Conservation (phyloP, 2,113 vertebrate genomes). For the Aix galericulata region DNA sequence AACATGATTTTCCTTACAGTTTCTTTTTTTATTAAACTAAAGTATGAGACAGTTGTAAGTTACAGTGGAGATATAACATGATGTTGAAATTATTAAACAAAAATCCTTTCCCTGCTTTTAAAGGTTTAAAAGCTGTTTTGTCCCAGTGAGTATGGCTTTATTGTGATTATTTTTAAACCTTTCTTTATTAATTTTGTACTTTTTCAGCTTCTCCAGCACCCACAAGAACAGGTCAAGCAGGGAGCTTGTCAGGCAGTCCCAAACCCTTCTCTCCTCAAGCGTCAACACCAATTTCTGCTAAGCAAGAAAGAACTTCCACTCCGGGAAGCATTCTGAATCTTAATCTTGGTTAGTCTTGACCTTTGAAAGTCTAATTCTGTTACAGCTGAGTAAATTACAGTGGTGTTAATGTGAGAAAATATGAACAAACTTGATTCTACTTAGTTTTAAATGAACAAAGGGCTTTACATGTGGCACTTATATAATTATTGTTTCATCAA, state of each 20-base stretch:
- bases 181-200: constrained; percentile 31
- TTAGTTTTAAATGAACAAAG: not conserved
- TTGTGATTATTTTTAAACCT: constrained; percentile 8
- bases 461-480: not conserved
- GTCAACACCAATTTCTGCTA: constrained; percentile 80
- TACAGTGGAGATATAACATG: not conserved
- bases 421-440: not conserved
- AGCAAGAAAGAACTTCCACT: constrained; percentile 85
- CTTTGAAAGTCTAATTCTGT: not conserved
- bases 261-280: constrained; percentile 89
- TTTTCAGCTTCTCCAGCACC: constrained; percentile 90
- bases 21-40: not conserved
- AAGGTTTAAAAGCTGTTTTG: not conserved
- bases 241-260: constrained; percentile 89
- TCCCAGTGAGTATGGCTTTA: not conserved
- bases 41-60: not conserved
- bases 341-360: constrained; percentile 89
- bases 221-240: constrained; percentile 85
- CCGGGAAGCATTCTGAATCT: constrained; percentile 96
- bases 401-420: not conserved
- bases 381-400: not conserved
- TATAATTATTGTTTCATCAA: not conserved
- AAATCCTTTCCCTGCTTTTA: not conserved
- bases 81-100: not conserved
- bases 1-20: not conserved